Evolutionary conservation across 2,113 vertebrate species (phyloP).

Genomic region (Chaetodon auriga): DNA sequence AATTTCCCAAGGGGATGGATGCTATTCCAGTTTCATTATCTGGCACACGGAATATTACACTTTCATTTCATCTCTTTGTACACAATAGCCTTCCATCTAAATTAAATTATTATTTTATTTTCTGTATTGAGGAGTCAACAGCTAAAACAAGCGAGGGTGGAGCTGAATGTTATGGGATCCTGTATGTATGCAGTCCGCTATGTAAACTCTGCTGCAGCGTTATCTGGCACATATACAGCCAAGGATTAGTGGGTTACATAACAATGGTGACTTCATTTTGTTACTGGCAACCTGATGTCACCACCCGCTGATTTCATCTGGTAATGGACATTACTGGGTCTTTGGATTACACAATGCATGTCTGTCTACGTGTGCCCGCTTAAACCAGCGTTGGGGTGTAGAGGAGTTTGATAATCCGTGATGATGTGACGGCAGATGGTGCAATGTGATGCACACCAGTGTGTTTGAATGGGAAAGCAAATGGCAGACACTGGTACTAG

Average conservation of each 20-base stretch:
- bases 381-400: neutral
- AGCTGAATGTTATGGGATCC: conserved; percentile 12
- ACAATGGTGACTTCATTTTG: conserved; percentile 62
- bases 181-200: conserved; percentile 44
- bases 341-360: conserved; percentile 56
- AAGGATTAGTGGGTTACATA: conserved; percentile 73
- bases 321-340: conserved; percentile 50
- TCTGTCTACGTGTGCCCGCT: neutral
- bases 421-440: conserved; percentile 25
- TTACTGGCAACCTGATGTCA: conserved; percentile 54
- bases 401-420: conserved; percentile 16
- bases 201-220: conserved; percentile 27
- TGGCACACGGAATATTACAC: conserved; percentile 49
- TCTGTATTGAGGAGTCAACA: conserved; percentile 39
- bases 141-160: conserved; percentile 33
- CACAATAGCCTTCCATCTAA: conserved; percentile 47
- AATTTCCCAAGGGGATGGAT: conserved; percentile 73
- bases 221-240: conserved; percentile 38
- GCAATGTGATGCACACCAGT: neutral
- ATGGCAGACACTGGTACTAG: neutral
- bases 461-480: neutral
- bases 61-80: conserved; percentile 55
- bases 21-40: conserved; percentile 68
- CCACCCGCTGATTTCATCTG: conserved; percentile 55
- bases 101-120: conserved; percentile 60